phyloP scores from a whole-genome alignment of 2,888 invertebrate genomes.

The Glyphotaelius pellucidus region DNA sequence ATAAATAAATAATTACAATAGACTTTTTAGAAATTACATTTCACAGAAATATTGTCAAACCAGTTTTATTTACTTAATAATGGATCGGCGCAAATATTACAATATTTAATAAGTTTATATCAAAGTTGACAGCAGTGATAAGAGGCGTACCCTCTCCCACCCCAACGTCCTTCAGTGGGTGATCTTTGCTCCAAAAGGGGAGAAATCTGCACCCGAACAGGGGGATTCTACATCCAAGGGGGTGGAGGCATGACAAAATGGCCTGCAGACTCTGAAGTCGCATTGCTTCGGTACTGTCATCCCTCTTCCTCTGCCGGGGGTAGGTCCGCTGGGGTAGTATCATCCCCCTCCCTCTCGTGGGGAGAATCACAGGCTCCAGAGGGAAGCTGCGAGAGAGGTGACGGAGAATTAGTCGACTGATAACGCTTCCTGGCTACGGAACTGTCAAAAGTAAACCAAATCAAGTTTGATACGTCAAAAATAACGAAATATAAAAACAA shows the following conservation, averaged over 20 bases:
- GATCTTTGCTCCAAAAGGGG: slow-evolving; percentile 21
- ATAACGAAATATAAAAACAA: background rate
- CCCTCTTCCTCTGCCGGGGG: slow-evolving; percentile 69
- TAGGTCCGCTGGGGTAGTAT: slow-evolving; percentile 45
- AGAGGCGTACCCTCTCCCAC: slow-evolving; percentile 58
- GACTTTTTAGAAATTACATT: background rate
- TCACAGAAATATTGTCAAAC: background rate
- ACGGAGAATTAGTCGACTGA: slow-evolving; percentile 73
- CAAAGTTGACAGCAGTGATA: background rate
- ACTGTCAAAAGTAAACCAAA: slow-evolving; percentile 12
- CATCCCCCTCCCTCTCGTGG: slow-evolving; percentile 69
- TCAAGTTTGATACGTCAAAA: slow-evolving; percentile 16
- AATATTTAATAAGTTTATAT: background rate
- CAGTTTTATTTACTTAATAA: background rate
- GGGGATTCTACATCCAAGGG: slow-evolving; percentile 67
- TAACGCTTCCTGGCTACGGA: slow-evolving; percentile 50
- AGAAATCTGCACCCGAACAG: background rate
- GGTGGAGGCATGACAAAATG: slow-evolving; percentile 79
- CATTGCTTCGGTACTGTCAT: slow-evolving; percentile 73
- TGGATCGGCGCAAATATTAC: background rate
- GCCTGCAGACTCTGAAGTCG: slow-evolving; percentile 74
- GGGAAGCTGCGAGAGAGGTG: slow-evolving; percentile 70
- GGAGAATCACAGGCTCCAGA: slow-evolving; percentile 74
- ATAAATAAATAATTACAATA: too few species aligned
- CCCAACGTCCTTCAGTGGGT: slow-evolving; percentile 54